phyloP scores from a whole-genome alignment of 2,797 vertebrate species.

The Knipowitschia caucasica region DNA sequence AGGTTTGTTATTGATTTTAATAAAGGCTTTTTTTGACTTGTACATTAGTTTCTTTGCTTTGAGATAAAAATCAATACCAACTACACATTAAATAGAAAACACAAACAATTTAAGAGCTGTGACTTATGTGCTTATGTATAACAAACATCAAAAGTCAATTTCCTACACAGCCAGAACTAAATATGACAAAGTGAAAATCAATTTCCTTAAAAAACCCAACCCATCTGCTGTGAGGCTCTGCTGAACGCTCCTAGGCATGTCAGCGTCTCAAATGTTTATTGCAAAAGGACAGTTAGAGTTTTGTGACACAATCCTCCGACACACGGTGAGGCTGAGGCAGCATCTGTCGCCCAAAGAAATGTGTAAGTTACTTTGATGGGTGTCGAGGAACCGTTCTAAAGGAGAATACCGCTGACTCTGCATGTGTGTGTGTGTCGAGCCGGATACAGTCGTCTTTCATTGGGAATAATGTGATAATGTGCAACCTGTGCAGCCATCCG shows the following conservation, averaged over 20 bases:
- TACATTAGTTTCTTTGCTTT: neutral
- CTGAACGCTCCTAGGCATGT: conserved; percentile 6
- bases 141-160: neutral
- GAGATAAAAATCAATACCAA: neutral
- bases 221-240: neutral
- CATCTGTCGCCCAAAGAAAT: conserved; percentile 46
- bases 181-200: conserved; percentile 3
- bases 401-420: no score
- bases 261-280: conserved; percentile 33
- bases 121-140: neutral
- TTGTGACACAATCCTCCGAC: conserved; percentile 34
- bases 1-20: neutral
- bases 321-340: conserved; percentile 36
- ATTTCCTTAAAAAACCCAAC: neutral
- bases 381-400: conserved; percentile 22
- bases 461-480: conserved; percentile 23
- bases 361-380: conserved; percentile 38
- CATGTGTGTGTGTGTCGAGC: conserved; percentile 21
- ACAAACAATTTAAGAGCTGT: neutral
- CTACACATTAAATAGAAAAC: neutral
- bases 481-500: conserved; percentile 8
- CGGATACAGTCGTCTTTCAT: neutral
- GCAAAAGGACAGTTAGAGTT: conserved; percentile 32
- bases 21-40: no score
- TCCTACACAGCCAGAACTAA: neutral